A percentile compares a stretch with the other conserved stretches of the same genome.
phyloP scores from a whole-genome alignment of 2,113 vertebrate genomes.

The Varanus komodoensis region DNA sequence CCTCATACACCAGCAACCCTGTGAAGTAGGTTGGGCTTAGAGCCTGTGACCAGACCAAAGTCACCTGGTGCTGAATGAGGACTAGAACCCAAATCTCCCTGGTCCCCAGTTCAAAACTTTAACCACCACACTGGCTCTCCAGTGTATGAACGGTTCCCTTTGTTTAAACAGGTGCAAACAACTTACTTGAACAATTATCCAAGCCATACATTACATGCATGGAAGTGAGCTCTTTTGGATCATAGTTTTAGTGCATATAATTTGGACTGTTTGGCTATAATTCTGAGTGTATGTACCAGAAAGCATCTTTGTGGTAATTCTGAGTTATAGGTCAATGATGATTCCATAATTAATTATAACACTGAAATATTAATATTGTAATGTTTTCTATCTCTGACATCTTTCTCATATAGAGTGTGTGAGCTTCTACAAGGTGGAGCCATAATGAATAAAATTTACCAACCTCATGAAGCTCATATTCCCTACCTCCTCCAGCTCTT shows the following conservation, averaged over 20 bases:
- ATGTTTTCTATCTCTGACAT: slow-evolving; percentile 35
- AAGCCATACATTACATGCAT: neutral
- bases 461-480: slow-evolving; percentile 98
- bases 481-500: slow-evolving; percentile 98
- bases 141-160: neutral
- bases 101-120: too few relatives aligned
- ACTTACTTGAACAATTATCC: neutral
- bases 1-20: too few relatives aligned
- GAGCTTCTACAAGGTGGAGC: slow-evolving; percentile 97
- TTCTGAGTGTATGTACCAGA: neutral
- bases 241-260: neutral
- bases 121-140: too few relatives aligned
- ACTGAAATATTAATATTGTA: slow-evolving; percentile 16
- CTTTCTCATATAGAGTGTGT: slow-evolving; percentile 86
- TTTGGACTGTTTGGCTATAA: neutral
- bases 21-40: too few relatives aligned
- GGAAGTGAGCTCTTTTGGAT: neutral
- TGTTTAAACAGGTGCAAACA: neutral
- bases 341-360: neutral
- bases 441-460: slow-evolving; percentile 97
- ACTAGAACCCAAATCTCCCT: too few relatives aligned
- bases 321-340: neutral
- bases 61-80: too few relatives aligned
- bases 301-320: neutral
- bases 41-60: too few relatives aligned